Conservation (phyloP, 1,140 invertebrate species). For the Parapsyche elsis region DNA sequence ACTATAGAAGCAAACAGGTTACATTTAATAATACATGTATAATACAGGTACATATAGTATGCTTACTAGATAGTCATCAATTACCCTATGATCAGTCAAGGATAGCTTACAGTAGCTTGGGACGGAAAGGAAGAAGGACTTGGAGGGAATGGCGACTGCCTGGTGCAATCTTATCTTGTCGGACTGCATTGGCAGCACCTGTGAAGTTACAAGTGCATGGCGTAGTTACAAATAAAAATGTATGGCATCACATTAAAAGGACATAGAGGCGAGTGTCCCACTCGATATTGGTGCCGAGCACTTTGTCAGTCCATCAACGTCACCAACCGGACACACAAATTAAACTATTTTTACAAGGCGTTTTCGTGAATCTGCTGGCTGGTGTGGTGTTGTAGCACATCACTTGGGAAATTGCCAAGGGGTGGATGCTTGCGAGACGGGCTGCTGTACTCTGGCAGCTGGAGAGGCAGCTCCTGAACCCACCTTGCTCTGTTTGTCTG, state of each 20-base stretch:
- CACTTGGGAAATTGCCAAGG: conserved; percentile 64
- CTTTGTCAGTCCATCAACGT: background rate
- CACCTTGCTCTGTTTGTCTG: conserved; percentile 68
- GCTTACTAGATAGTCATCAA: conserved; percentile 36
- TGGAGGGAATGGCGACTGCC: background rate
- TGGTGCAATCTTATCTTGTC: background rate
- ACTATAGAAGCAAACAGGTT: conserved; percentile 7
- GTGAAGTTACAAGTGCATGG: conserved; percentile 18
- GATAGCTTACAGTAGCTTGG: background rate
- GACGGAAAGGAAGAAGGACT: background rate
- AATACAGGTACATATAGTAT: background rate
- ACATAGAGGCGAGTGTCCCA: background rate
- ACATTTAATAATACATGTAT: conserved; percentile 1
- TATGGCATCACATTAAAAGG: conserved; percentile 43
- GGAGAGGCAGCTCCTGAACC: conserved; percentile 51
- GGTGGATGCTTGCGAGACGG: conserved; percentile 57
- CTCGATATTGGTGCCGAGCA: background rate
- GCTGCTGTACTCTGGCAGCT: conserved; percentile 57
- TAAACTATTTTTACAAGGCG: conserved; percentile 31
- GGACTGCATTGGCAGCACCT: background rate
- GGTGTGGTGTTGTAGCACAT: conserved; percentile 40
- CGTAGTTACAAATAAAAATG: conserved; percentile 27
- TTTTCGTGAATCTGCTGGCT: conserved; percentile 25
- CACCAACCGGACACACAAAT: conserved; percentile 21
- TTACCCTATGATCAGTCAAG: conserved; percentile 36